phyloP scores from a whole-genome alignment of 2,797 vertebrate genomes.

The Hippoglossus hippoglossus region DNA sequence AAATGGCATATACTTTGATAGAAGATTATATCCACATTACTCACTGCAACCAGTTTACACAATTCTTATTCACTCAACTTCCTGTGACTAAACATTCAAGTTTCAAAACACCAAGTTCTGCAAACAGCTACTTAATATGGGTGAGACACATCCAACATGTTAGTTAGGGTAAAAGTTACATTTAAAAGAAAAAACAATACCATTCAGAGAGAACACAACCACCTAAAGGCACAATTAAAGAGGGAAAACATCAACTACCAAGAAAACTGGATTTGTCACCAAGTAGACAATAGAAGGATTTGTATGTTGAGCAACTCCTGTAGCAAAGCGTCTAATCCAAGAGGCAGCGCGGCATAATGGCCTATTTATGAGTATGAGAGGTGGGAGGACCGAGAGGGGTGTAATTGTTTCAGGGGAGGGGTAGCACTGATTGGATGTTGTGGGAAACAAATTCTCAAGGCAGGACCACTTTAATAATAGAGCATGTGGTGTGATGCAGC shows the following conservation, averaged over 20 bases:
- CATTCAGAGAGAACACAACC: constrained; percentile 7
- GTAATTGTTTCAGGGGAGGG: constrained; percentile 61
- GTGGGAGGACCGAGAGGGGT: constrained; percentile 72
- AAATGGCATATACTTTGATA: not conserved
- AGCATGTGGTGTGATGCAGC: constrained; percentile 23
- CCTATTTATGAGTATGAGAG: constrained; percentile 75
- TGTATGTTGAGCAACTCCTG: constrained; percentile 69
- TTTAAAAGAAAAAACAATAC: constrained; percentile 18
- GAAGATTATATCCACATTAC: not conserved
- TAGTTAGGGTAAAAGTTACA: constrained; percentile 13
- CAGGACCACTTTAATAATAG: constrained; percentile 45
- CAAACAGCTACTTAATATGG: constrained; percentile 10
- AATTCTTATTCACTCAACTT: not conserved
- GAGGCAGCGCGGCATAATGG: constrained; percentile 70
- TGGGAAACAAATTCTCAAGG: constrained; percentile 48
- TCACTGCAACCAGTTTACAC: not conserved
- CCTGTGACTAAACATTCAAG: not conserved
- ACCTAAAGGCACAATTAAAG: constrained; percentile 23
- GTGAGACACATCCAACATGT: constrained; percentile 5
- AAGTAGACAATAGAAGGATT: constrained; percentile 71
- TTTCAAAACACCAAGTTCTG: constrained; percentile 17
- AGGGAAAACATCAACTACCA: constrained; percentile 34
- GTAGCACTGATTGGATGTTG: constrained; percentile 50
- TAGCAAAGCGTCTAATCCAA: constrained; percentile 74
- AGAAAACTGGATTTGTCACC: constrained; percentile 61